Evolutionary conservation across 2,888 invertebrate species (phyloP), one percentile per base, ranked within the genome.

Genomic region (Hypsopygia costalis): DNA sequence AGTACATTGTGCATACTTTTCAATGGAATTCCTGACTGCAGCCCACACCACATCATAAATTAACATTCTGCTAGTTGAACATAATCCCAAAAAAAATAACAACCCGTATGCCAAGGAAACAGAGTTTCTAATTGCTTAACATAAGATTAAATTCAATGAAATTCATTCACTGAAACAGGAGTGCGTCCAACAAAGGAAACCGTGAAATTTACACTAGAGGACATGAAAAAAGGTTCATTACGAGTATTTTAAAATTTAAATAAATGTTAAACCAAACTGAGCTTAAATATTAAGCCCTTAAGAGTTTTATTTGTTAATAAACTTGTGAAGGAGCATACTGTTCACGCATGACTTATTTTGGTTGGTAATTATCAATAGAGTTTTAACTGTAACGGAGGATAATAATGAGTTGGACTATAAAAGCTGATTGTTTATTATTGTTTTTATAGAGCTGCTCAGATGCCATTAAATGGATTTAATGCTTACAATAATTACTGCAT

Each of bases 181-280:
- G 76, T 76, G 63, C 55, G 54, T 40, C 53, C 55, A 52, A 75
- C 75, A 76, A 78, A 64, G 65, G 65, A 54, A 30, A 54, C 63
- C 71, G 70, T 80, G 72, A 77, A 79, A 79, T 79, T 63, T 54
- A 58, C 62, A 62, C 65, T 66, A 69, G 70, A 66, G 66, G 62
- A 72, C 72, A 64, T 64, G 67, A 70, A 75, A 68, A 75, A 71
- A 61, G 56, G 47, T 61, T 74, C 70, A 78, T 78, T 76, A 78
- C 55, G 55, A 56, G 47, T 52, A 50, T 47, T 62, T 34, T 29
- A 1, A 2, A 40, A 33, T 47, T 22, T 21, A 30, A 22, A 11
- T 22, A 5, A 2, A 0, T 9, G 8, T 1, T 9, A 30, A 28
- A 22, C 11, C 5, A 46, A 41, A 33, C 11, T 12, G 4, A 22